Evolutionary conservation across 2,797 vertebrate genomes (phyloP).

Genomic region (Protosalanx chinensis): DNA sequence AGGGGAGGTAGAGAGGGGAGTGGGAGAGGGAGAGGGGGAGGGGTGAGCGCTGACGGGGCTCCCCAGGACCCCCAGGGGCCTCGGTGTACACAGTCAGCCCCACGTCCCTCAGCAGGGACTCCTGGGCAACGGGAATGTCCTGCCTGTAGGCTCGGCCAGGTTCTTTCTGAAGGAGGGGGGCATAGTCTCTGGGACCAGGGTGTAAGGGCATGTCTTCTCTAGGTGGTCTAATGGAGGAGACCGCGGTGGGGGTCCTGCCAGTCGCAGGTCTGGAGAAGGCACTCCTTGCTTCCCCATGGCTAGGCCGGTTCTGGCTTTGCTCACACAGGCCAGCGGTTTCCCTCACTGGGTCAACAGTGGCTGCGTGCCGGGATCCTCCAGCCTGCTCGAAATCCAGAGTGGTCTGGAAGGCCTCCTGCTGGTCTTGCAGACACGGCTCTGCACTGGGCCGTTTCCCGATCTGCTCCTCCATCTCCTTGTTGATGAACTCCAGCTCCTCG

Average conservation of each 20-base stretch:
- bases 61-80: slow-evolving; percentile 63
- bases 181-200: slow-evolving; percentile 37
- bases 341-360: slow-evolving; percentile 50
- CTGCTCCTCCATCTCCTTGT: slow-evolving; percentile 91
- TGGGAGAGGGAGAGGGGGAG: slow-evolving; percentile 40
- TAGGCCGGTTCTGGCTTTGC: slow-evolving; percentile 56
- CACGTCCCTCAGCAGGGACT: slow-evolving; percentile 74
- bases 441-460: slow-evolving; percentile 72
- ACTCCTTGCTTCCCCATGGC: slow-evolving; percentile 51
- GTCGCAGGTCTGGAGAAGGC: slow-evolving; percentile 53
- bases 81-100: slow-evolving; percentile 77
- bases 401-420: slow-evolving; percentile 53
- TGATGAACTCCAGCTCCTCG: slow-evolving; percentile 92
- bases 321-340: slow-evolving; percentile 62
- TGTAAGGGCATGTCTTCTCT: slow-evolving; percentile 40
- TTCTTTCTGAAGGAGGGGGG: slow-evolving; percentile 46
- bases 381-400: slow-evolving; percentile 48
- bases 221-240: slow-evolving; percentile 16
- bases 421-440: slow-evolving; percentile 52
- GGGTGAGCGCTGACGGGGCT: slow-evolving; percentile 55
- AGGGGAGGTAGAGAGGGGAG: slow-evolving; percentile 55
- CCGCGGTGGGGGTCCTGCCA: slow-evolving; percentile 36
- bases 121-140: slow-evolving; percentile 76
- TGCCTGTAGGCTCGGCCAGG: slow-evolving; percentile 52
- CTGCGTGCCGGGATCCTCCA: slow-evolving; percentile 44